Base-by-base conservation (phyloP, 2,888 invertebrate genomes). In the Drosophila ustulata region DNA sequence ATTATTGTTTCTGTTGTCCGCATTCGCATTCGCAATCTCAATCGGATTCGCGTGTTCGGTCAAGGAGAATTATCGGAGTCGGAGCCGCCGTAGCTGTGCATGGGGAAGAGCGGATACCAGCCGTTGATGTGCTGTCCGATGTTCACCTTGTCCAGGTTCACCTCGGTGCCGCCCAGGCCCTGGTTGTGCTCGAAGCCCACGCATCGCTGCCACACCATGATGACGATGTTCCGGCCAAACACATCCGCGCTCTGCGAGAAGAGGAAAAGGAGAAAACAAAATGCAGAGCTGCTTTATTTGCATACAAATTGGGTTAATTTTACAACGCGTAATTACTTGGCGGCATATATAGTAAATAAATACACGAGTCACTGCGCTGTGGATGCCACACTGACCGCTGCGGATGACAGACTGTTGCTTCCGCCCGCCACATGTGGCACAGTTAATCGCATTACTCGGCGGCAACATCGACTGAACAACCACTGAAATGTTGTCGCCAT, bases 161-260 rank as follows among this genome's bases (percentile, higher is more conserved):
- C 95, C 92, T 98, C 97, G 0, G 96, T 96, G 49, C 97, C 97
- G 9, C 98, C 98, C 45, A 98, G 93, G 4, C 94, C 94, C 82
- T 93, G 93, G 91, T 97, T 97, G 92, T 97, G 97, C 90, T 97
- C 97, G 92, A 97, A 97, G 3, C 96, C 96, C 67, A 96, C 96
- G 91, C 97, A 96, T 68, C 96, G 95, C 90, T 98, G 97, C 98
- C 98, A 98, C 52, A 98, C 94, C 96, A 97, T 97, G 58, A 98
- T 97, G 78, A 98, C 95, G 76, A 98, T 94, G 71, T 96, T 96
- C 62, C 98, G 95, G 0, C 96, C 96, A 28, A 96, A 94, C 0
- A 96, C 95, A 90, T 96, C 96, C 86, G 94, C 95, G 13, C 95
- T 95, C 94, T 95, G 49, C 30, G 11, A 43, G 23, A 13, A 1